A percentile compares a stretch with the other conserved stretches of the same genome.
phyloP scores from a whole-genome alignment of 2,797 vertebrate genomes.

The Typhlichthys eigenmanni region DNA sequence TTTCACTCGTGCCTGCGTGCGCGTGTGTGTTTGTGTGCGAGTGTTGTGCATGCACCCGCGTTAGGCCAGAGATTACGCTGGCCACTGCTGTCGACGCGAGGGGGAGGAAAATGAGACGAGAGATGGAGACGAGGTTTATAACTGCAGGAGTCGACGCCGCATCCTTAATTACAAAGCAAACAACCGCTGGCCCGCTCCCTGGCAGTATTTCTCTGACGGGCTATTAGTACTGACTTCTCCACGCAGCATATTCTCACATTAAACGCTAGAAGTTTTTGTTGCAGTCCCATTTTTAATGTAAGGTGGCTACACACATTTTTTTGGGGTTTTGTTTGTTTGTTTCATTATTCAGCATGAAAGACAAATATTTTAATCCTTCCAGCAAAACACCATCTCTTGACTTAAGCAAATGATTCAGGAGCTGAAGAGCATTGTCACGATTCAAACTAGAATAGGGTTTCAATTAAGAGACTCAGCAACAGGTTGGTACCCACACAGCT shows the following conservation, averaged over 20 bases:
- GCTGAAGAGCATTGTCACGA: too few species aligned
- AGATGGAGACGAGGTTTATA: slow-evolving; percentile 49
- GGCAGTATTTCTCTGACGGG: slow-evolving; percentile 62
- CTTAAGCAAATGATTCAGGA: slow-evolving; percentile 17
- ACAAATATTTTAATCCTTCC: slow-evolving; percentile 19
- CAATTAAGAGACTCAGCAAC: neutral
- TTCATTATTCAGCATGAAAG: slow-evolving; percentile 36
- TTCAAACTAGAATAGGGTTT: too few species aligned
- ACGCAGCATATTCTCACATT: slow-evolving; percentile 67
- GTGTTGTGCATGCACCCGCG: neutral
- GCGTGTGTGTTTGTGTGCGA: neutral
- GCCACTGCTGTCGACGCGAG: slow-evolving; percentile 61
- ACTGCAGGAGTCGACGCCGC: slow-evolving; percentile 54
- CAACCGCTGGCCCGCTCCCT: slow-evolving; percentile 61
- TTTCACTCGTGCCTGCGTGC: slow-evolving; percentile 46
- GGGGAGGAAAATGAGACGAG: slow-evolving; percentile 45
- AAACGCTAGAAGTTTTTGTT: slow-evolving; percentile 43
- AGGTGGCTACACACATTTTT: slow-evolving; percentile 31
- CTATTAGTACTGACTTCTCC: slow-evolving; percentile 61
- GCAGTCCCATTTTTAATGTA: slow-evolving; percentile 47
- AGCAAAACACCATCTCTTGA: slow-evolving; percentile 7
- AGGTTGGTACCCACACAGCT: neutral
- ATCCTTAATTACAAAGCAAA: slow-evolving; percentile 74
- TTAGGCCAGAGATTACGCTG: slow-evolving; percentile 63
- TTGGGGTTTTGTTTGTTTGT: slow-evolving; percentile 13